phyloP scores from a whole-genome alignment of 1,140 invertebrate species.

The Temnothorax nylanderi region DNA sequence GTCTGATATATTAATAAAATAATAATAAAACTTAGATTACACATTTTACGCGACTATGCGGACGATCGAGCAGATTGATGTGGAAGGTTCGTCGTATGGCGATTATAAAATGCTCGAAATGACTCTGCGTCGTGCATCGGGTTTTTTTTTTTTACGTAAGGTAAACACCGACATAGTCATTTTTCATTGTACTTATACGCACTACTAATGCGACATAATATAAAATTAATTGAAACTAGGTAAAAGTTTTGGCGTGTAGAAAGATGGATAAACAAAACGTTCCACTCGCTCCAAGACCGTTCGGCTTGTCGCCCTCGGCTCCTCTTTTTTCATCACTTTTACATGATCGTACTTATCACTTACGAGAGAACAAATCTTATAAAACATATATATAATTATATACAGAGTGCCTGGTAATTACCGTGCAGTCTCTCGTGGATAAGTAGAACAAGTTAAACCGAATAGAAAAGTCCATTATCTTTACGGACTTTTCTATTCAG shows the following conservation, averaged over 20 bases:
- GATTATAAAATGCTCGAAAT: conserved; percentile 6
- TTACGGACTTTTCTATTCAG: too few species aligned
- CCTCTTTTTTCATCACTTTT: background rate
- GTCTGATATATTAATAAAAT: conserved; percentile 63
- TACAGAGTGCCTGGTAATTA: background rate
- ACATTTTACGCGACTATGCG: conserved; percentile 20
- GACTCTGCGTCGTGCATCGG: background rate
- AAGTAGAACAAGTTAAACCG: too few species aligned
- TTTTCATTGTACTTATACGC: background rate
- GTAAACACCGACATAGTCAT: background rate
- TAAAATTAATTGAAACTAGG: background rate
- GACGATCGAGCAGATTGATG: conserved; percentile 1
- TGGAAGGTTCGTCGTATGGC: background rate
- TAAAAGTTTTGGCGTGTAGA: conserved; percentile 16
- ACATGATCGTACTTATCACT: background rate
- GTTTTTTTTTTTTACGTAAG: background rate
- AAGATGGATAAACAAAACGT: conserved; percentile 23
- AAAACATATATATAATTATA: conserved; percentile 25
- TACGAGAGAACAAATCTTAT: background rate
- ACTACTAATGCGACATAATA: background rate
- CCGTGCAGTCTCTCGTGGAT: too few species aligned
- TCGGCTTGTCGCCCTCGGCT: background rate
- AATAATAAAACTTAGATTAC: conserved; percentile 69
- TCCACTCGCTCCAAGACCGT: background rate
- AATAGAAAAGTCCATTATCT: too few species aligned